Evolutionary conservation across 1,140 invertebrate genomes (phyloP).

Genomic region (Sminthurides bifidus): DNA sequence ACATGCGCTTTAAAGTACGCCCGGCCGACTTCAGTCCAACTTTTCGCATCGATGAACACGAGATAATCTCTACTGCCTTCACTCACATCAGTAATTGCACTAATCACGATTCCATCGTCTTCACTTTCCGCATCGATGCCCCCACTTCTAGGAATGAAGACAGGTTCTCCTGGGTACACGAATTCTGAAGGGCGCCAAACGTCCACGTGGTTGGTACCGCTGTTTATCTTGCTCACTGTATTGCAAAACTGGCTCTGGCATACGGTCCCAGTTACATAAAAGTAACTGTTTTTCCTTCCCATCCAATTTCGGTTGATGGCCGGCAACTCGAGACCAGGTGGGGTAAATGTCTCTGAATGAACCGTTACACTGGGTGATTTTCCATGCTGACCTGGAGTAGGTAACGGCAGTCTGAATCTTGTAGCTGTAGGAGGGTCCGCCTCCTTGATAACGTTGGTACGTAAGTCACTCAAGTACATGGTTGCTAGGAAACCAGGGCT

Average conservation of each 20-base stretch:
- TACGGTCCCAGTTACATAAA: slow-evolving; percentile 35
- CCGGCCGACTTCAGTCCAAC: slow-evolving; percentile 37
- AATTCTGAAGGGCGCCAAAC: slow-evolving; percentile 33
- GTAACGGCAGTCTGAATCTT: slow-evolving; percentile 36
- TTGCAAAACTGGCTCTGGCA: slow-evolving; percentile 32
- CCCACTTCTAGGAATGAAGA: slow-evolving; percentile 34
- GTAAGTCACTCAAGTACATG: slow-evolving; percentile 36
- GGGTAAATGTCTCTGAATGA: slow-evolving; percentile 12
- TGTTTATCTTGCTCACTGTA: slow-evolving; percentile 35
- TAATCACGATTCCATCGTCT: slow-evolving; percentile 34
- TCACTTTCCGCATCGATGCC: slow-evolving; percentile 30
- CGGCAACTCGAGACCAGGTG: slow-evolving; percentile 33
- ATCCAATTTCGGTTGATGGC: slow-evolving; percentile 35
- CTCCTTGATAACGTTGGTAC: slow-evolving; percentile 31
- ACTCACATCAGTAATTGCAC: slow-evolving; percentile 30
- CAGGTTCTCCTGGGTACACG: slow-evolving; percentile 34
- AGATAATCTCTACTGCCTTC: slow-evolving; percentile 34
- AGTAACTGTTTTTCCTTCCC: slow-evolving; percentile 36
- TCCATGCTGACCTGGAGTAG: slow-evolving; percentile 22
- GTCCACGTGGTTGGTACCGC: slow-evolving; percentile 31
- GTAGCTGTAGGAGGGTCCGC: slow-evolving; percentile 31
- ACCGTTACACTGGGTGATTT: slow-evolving; percentile 25
- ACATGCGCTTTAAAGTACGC: slow-evolving; percentile 25
- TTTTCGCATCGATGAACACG: slow-evolving; percentile 36
- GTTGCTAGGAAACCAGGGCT: slow-evolving; percentile 37